Percentiles rank a stretch among this genome's conserved stretches.
Conservation (phyloP, 1,140 invertebrate genomes). For the Antheraea mylitta region DNA sequence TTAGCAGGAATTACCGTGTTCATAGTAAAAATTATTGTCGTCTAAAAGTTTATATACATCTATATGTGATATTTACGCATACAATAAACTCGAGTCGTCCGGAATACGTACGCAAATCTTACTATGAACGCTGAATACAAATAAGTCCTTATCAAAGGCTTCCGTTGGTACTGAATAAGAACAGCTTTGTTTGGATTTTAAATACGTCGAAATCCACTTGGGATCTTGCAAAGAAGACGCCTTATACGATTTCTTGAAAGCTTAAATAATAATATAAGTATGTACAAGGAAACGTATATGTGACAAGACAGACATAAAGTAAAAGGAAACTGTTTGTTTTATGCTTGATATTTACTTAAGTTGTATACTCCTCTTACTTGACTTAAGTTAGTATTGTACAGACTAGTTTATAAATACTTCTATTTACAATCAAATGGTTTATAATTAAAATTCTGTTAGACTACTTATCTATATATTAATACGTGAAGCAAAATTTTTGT, state of each 20-base stretch:
- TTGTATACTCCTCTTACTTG: not conserved
- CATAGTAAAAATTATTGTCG: too few species aligned
- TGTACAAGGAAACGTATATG: not conserved
- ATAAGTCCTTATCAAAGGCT: constrained; percentile 39
- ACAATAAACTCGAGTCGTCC: not conserved
- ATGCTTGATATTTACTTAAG: not conserved
- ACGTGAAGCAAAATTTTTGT: too few species aligned
- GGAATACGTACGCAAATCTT: constrained; percentile 27
- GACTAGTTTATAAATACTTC: too few species aligned
- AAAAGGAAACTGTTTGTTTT: not conserved
- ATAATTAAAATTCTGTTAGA: too few species aligned
- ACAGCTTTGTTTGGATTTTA: constrained; percentile 34
- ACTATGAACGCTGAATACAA: constrained; percentile 45
- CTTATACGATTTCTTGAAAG: not conserved
- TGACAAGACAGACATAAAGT: not conserved
- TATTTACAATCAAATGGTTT: too few species aligned
- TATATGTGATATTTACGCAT: too few species aligned
- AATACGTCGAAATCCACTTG: constrained; percentile 15
- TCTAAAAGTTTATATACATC: too few species aligned
- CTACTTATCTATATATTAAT: too few species aligned
- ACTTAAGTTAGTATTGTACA: too few species aligned
- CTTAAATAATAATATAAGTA: not conserved
- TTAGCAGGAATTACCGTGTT: too few species aligned
- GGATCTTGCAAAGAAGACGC: not conserved
- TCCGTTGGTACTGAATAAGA: constrained; percentile 27